phyloP scores from a whole-genome alignment of 2,113 vertebrate species.

The Ceuthmochares aereus region DNA sequence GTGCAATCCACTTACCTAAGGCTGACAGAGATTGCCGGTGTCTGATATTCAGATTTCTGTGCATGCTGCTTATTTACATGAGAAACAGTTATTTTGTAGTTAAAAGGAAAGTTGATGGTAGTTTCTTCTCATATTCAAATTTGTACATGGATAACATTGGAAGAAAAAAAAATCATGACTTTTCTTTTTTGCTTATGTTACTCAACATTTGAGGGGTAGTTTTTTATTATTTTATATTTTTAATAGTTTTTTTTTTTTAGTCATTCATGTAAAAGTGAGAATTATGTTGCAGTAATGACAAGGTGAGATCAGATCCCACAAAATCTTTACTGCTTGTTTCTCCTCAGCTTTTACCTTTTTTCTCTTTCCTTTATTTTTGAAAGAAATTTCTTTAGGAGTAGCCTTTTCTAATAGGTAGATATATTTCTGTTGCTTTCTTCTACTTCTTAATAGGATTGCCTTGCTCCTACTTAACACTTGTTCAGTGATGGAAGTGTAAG shows the following conservation, averaged over 20 bases:
- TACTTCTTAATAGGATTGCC: background rate
- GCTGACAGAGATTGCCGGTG: background rate
- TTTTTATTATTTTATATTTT: background rate
- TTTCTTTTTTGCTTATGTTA: background rate
- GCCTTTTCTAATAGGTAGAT: background rate
- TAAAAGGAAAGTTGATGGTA: background rate
- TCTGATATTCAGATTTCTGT: background rate
- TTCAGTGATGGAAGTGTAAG: background rate
- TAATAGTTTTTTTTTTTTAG: background rate
- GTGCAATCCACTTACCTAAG: background rate
- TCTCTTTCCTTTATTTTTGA: background rate
- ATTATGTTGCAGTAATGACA: background rate
- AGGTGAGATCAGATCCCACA: background rate
- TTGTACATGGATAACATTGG: background rate
- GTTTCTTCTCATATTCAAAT: background rate
- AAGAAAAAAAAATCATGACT: fast-evolving
- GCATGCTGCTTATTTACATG: background rate
- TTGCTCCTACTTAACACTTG: background rate
- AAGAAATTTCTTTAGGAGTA: background rate
- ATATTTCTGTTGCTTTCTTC: background rate
- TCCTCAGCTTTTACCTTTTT: background rate
- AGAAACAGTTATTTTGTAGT: background rate
- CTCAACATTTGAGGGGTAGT: background rate
- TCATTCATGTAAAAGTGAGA: background rate
- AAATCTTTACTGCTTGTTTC: fast-evolving